Conservation (phyloP, 2,113 vertebrate species). For the Clarias macrocephalus region DNA sequence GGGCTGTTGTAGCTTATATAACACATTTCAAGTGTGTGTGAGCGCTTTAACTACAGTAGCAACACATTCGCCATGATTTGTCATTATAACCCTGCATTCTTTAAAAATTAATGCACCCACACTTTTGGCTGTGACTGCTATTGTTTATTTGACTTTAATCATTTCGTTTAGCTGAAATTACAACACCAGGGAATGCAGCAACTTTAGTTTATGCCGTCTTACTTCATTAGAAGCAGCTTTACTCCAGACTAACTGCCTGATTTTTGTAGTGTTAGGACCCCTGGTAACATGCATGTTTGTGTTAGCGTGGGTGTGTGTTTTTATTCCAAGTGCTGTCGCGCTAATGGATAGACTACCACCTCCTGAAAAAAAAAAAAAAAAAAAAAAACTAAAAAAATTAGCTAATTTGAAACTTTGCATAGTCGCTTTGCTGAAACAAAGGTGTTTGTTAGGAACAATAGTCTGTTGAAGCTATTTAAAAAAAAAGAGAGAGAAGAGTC, state of each 20-base stretch:
- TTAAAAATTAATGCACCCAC: background rate
- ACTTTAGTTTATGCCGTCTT: background rate
- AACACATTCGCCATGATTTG: background rate
- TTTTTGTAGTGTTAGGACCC: constrained; percentile 4
- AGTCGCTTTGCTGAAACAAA: constrained; percentile 3
- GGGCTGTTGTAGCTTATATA: background rate
- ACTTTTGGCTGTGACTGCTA: background rate
- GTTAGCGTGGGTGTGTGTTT: constrained; percentile 24
- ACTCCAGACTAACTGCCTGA: background rate
- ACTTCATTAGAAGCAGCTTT: constrained; percentile 2
- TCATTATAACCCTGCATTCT: background rate
- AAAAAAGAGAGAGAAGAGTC: background rate
- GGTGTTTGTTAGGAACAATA: background rate
- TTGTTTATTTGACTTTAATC: constrained; percentile 7
- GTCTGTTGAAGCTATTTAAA: background rate
- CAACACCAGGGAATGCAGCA: background rate
- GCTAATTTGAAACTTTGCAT: background rate
- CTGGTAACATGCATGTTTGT: background rate
- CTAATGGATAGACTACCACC: constrained; percentile 24
- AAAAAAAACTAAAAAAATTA: background rate
- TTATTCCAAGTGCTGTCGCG: constrained; percentile 20
- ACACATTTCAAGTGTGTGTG: background rate
- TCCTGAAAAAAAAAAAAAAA: background rate
- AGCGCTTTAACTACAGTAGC: background rate
- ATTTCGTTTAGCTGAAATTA: constrained; percentile 6